Percentiles rank a stretch among this genome's conserved stretches.
These are phyloP conservation scores for Geodia barretti DNA, from an alignment of 37 sponge, comb jelly and placozoan species.

Conservation along the genomic window DNA sequence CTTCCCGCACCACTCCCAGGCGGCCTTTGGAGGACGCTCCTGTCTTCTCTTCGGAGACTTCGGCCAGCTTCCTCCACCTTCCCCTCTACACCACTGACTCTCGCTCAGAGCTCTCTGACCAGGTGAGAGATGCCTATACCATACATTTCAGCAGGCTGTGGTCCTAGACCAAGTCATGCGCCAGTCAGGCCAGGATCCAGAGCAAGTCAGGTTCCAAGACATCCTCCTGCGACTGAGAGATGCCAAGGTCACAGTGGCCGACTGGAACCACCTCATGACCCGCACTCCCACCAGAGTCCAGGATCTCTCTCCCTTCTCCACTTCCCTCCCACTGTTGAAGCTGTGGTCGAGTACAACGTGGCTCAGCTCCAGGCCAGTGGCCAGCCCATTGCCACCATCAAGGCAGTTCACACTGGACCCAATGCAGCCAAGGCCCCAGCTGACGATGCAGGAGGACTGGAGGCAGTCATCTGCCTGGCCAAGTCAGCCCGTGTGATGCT, in stretches of 20 bases:
- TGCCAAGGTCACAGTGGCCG: constrained; percentile 29
- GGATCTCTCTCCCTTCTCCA: constrained; percentile 15
- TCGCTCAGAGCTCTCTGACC: no score
- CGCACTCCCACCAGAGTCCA: constrained; percentile 7
- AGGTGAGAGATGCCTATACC: no score
- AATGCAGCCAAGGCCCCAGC: constrained; percentile 46
- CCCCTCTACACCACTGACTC: no score
- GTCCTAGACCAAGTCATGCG: constrained; percentile 48
- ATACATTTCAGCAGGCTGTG: no score
- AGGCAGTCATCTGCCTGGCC: no score
- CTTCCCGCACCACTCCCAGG: constrained; percentile 33
- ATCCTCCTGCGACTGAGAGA: constrained; percentile 36
- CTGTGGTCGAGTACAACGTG: constrained; percentile 38
- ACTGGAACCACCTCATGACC: constrained; percentile 39
- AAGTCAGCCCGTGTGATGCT: no score
- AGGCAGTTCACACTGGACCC: constrained; percentile 49
- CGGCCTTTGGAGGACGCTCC: constrained; percentile 44
- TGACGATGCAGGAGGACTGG: constrained; percentile 57
- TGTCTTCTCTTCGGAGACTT: constrained; percentile 56
- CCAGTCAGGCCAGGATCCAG: constrained; percentile 13
- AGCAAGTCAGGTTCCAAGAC: constrained; percentile 30
- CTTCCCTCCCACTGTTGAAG: constrained; percentile 16
- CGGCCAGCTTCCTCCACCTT: constrained; percentile 53
- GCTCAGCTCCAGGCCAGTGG: constrained; percentile 3
- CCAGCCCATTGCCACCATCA: constrained; percentile 56